Conservation (phyloP, 2,888 invertebrate genomes). For the Gibbula magus region DNA sequence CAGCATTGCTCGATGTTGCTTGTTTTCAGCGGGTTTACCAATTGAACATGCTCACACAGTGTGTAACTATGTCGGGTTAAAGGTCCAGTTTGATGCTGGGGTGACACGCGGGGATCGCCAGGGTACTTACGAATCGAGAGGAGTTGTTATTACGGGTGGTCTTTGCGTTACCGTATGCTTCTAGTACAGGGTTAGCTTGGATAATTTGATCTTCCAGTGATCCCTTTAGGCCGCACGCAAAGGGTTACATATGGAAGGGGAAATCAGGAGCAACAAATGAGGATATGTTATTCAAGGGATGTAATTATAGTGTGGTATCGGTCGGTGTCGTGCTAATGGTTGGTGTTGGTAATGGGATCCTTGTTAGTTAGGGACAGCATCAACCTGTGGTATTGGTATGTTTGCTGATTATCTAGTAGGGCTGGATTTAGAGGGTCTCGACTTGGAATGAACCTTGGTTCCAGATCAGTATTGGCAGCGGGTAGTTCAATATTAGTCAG, state of each 20-base stretch:
- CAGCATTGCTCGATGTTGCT: neutral
- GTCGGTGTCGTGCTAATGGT: too few species aligned
- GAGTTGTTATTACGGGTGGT: constrained; percentile 95
- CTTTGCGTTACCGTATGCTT: constrained; percentile 69
- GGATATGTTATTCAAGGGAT: too few species aligned
- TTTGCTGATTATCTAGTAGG: too few species aligned
- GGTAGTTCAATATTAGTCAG: neutral
- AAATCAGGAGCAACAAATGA: neutral
- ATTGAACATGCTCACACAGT: neutral
- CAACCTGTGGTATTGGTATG: too few species aligned
- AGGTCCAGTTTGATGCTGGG: neutral
- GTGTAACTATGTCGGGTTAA: too few species aligned
- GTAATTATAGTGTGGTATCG: too few species aligned
- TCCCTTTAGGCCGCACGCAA: constrained; percentile 78
- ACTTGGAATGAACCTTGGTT: too few species aligned
- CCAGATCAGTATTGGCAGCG: neutral
- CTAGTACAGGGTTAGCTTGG: constrained; percentile 86
- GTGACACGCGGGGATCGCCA: neutral
- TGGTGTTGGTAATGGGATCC: too few species aligned
- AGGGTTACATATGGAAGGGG: neutral
- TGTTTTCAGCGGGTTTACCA: neutral
- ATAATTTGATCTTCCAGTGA: constrained; percentile 99
- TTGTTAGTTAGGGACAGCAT: too few species aligned
- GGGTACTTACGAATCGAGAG: constrained; percentile 97
- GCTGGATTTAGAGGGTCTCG: too few species aligned